These are phyloP conservation scores for Picus viridis DNA, from an alignment of 2,797 vertebrate species.

Conservation along the genomic window DNA sequence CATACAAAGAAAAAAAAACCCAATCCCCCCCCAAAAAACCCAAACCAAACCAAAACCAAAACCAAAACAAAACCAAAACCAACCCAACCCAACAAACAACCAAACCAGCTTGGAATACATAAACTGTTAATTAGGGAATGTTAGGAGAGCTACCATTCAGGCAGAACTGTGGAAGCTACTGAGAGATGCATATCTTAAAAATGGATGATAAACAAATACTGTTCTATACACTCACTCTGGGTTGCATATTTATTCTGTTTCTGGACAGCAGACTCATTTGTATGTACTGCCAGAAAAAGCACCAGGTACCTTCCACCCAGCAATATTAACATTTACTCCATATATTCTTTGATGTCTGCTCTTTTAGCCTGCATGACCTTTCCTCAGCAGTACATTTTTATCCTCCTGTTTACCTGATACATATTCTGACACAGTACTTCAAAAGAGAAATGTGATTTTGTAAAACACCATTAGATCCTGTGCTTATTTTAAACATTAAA, in stretches of 20 bases:
- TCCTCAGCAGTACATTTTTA: not conserved
- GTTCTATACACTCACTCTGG: not conserved
- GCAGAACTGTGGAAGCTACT: not conserved
- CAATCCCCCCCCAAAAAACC: too few species aligned
- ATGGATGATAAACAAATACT: not conserved
- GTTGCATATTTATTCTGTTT: not conserved
- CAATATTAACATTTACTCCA: not conserved
- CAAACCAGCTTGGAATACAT: not conserved
- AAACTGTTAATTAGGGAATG: not conserved
- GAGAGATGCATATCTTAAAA: not conserved
- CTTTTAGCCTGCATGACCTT: not conserved
- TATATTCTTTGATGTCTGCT: not conserved
- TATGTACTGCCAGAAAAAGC: not conserved
- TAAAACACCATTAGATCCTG: not conserved
- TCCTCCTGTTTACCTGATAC: slow-evolving; percentile 4
- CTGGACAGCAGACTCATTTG: not conserved
- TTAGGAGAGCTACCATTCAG: not conserved
- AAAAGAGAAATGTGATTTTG: slow-evolving; percentile 33
- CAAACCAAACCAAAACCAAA: too few species aligned
- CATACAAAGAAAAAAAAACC: not conserved
- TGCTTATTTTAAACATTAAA: slow-evolving; percentile 52
- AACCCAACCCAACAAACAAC: too few species aligned
- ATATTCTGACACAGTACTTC: not conserved
- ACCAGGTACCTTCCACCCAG: not conserved
- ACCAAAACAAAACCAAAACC: too few species aligned